Evolutionary conservation across 1,140 invertebrate genomes (phyloP), one percentile per base, ranked within the genome.

Genomic region (Drosophila pseudoananassae): DNA sequence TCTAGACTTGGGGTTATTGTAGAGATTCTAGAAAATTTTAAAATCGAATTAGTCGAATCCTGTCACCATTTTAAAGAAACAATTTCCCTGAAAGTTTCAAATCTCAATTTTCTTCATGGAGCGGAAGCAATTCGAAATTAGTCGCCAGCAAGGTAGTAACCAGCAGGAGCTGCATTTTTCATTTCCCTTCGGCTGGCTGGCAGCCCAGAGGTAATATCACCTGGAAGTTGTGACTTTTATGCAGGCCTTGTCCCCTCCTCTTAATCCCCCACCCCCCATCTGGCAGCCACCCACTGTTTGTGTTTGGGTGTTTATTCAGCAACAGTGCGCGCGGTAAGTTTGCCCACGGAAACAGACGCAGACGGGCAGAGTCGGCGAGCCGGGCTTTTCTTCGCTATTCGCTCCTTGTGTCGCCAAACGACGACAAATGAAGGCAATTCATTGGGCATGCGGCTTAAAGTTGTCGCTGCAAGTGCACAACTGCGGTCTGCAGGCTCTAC

Each of bases 361-460:
- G 17, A 46, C 43, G n/a, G 7, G 9, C 43, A 46, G 50, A 15
- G 14, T 7, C 15, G 4, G 29, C 20, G 10, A 14, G 10, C 40
- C 23, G 63, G 40, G 20, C 36, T 66, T 56, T 49, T 51, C 38
- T 55, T 54, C 17, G 31, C 43, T 29, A 57, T 50, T 43, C 50
- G 43, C 45, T 59, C 17, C 25, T 59, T 47, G 14, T 6, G 77
- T 56, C 53, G 78, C 78, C 78, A 76, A 60, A 60, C 64, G 55
- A 65, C 78, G 70, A 87, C 78, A 85, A 85, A 85, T 75, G 70
- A 82, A 64, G 82, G 78, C 82, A 85, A 85, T 85, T 88, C 82
- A 74, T 85, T 85, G 76, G 74, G 60, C 54, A 53, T 66, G 74
- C 70, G 55, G 82, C 82, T 87, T 72, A 65, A 76, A 75, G 65